Base-by-base conservation (phyloP, 2,888 invertebrate genomes). In the Tanypteryx hageni region DNA sequence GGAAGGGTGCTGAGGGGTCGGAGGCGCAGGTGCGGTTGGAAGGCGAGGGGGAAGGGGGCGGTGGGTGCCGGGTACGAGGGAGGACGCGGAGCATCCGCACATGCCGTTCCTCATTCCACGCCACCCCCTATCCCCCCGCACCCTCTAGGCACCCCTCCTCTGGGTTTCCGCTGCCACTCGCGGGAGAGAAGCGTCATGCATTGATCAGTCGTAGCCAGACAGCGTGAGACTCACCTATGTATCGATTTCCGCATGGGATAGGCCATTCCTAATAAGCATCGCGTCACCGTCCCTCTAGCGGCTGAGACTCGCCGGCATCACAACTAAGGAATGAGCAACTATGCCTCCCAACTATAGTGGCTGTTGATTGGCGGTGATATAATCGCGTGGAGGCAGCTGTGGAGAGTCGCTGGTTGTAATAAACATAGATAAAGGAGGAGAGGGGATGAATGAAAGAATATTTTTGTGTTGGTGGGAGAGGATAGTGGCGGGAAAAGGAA, bases 261-360 rank as follows among this genome's bases (percentile, higher is more conserved):
- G 64, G 64, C n/a, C 64, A 64, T 82, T 82, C 83, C 83, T 83
- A 83, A 83, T 83, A 83, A 83, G 83, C 83, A 83, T 44, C 83
- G 44, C 83, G 83, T 56, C 83, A 22, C 22, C 13, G 56, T 64
- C 64, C 8, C 64, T 11, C 9, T 31, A 56, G 56, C 18, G 56
- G 31, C 10, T 16, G 83, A 76, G 76, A 76, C 76, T 27, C 76
- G 22, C 8, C 27, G 76, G 76, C 76, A 76, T 76, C 76, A 76
- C 76, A 76, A 76, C 27, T 76, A 76, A 14, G 76, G 27, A 27
- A 76, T 76, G 76, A 44, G 44, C 44, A 44, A 44, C 44, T 44
- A 44, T 44, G 44, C 44, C 44, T 44, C 44, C 5, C 44, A 44
- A 44, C 44, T 44, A 44, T 44, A 11, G 11, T n/a, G n/a, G 18